Conservation (phyloP, 2,113 vertebrate genomes). For the Manacus vitellinus region DNA sequence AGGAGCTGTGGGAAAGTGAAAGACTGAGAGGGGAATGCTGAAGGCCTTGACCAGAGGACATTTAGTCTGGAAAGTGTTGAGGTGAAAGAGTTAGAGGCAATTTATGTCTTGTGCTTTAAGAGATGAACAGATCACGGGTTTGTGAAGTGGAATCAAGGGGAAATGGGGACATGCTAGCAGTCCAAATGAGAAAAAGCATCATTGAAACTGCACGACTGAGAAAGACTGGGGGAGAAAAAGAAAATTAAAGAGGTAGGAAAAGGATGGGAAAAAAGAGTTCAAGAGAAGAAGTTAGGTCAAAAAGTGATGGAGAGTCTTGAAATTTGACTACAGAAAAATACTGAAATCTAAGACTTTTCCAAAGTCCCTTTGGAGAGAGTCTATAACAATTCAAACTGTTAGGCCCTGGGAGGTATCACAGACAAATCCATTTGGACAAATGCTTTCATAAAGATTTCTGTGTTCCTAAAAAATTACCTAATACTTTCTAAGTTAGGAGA, state of each 20-base stretch:
- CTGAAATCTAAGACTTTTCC: neutral
- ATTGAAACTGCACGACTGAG: neutral
- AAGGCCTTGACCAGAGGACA: neutral
- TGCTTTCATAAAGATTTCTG: neutral
- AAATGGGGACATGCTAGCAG: neutral
- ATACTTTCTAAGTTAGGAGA: neutral
- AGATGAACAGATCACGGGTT: neutral
- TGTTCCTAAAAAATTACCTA: neutral
- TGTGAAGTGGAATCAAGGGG: neutral
- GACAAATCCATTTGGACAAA: neutral
- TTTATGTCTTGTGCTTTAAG: neutral
- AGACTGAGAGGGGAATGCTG: neutral
- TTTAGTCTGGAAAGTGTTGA: neutral
- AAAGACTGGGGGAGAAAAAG: fast-evolving
- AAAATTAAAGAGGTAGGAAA: neutral
- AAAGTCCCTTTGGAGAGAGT: neutral
- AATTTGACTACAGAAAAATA: neutral
- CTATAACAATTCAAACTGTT: neutral
- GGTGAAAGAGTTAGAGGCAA: neutral
- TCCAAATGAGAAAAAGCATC: neutral
- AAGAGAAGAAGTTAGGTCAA: neutral
- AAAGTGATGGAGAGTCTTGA: neutral
- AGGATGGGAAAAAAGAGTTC: neutral
- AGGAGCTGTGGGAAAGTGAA: neutral
- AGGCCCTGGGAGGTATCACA: neutral